Percentiles rank a stretch among this genome's conserved stretches.
Conservation (phyloP, 2,113 vertebrate species). For the Reinhardtius hippoglossoides region DNA sequence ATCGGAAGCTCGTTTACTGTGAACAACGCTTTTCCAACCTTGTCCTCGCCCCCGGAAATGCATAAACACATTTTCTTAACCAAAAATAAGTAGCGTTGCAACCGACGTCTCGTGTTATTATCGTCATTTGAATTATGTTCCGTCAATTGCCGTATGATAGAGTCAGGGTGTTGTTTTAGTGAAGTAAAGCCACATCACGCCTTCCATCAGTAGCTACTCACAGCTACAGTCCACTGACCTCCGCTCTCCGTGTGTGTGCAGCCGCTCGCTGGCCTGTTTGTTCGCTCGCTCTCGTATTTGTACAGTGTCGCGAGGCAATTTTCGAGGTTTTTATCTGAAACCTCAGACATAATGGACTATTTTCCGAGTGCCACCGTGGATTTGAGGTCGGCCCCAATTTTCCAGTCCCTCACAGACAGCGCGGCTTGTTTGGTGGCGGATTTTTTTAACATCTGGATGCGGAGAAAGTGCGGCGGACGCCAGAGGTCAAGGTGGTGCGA, state of each 20-base stretch:
- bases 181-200: not conserved
- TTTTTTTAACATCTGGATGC: not conserved
- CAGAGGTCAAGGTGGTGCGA: conserved; percentile 34
- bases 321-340: conserved; percentile 11
- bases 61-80: not conserved
- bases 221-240: not conserved
- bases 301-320: not conserved
- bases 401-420: not conserved
- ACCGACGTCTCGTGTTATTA: too few species aligned
- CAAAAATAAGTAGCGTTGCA: not conserved
- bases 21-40: conserved; percentile 36
- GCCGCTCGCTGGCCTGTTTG: not conserved
- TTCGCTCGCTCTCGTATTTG: conserved; percentile 3
- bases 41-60: not conserved
- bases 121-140: not conserved
- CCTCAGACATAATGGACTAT: conserved; percentile 22
- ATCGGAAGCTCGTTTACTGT: conserved; percentile 61
- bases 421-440: not conserved
- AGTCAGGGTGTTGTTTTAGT: not conserved
- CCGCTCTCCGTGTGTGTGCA: not conserved
- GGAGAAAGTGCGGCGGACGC: conserved; percentile 44
- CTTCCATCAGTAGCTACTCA: not conserved
- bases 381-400: conserved; percentile 38
- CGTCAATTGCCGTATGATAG: not conserved
- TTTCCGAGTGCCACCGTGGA: conserved; percentile 22